These are phyloP conservation scores for Catostylus mosaicus DNA, from an alignment of 30 jellyfish, hydroid and myxozoan species.

Conservation along the genomic window DNA sequence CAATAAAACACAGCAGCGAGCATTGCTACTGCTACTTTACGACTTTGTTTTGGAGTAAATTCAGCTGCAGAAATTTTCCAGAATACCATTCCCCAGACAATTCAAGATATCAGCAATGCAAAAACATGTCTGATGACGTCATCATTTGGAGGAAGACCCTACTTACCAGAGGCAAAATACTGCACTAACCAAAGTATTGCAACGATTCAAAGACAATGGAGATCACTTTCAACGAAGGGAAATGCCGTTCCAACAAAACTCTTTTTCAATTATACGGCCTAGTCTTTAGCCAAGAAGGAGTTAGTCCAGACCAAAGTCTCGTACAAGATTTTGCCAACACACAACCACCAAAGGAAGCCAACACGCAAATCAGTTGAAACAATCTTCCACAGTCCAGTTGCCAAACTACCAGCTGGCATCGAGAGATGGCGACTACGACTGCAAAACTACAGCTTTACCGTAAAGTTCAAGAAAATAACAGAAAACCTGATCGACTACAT, in stretches of 20 bases:
- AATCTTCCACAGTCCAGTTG: neutral
- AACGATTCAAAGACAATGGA: too few relatives aligned
- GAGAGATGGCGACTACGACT: too few relatives aligned
- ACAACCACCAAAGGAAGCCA: slow-evolving; percentile 53
- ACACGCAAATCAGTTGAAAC: slow-evolving; percentile 13
- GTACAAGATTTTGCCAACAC: slow-evolving; percentile 53
- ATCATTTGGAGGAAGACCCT: slow-evolving; percentile 25
- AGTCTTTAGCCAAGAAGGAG: slow-evolving; percentile 60
- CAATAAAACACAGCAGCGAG: too few relatives aligned
- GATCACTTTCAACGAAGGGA: slow-evolving; percentile 48
- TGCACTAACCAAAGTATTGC: slow-evolving; percentile 12
- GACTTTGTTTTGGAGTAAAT: slow-evolving; percentile 6
- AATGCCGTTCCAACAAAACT: slow-evolving; percentile 67
- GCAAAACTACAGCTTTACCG: slow-evolving; percentile 46
- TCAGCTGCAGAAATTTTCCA: slow-evolving; percentile 32
- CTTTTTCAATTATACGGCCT: slow-evolving; percentile 60
- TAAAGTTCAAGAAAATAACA: slow-evolving; percentile 18
- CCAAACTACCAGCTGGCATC: slow-evolving; percentile 57
- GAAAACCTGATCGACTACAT: slow-evolving; percentile 37
- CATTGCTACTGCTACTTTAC: too few relatives aligned
- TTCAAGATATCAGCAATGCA: slow-evolving; percentile 17
- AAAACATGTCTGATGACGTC: neutral
- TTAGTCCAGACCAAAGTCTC: slow-evolving; percentile 67
- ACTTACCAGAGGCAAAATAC: slow-evolving; percentile 27
- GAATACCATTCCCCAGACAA: neutral